Percentiles rank a stretch among this genome's conserved stretches.
Conservation (phyloP, 2,797 vertebrate species). For the Nannoperca australis region DNA sequence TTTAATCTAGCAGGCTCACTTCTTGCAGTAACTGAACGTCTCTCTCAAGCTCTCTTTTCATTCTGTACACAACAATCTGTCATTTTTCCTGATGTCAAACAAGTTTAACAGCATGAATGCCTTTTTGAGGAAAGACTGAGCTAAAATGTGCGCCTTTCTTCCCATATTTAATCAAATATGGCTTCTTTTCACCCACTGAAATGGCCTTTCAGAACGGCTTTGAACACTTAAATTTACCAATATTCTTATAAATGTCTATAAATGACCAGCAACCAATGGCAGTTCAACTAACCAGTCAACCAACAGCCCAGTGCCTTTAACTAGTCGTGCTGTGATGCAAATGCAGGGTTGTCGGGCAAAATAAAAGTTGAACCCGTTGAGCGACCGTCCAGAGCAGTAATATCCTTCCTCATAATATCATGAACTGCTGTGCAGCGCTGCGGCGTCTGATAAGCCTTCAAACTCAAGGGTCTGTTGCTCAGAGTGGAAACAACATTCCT, state of each 20-base stretch:
- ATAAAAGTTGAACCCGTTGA: background rate
- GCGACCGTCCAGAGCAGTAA: background rate
- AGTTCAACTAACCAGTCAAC: background rate
- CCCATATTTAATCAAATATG: background rate
- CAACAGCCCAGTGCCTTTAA: background rate
- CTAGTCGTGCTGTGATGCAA: background rate
- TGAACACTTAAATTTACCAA: background rate
- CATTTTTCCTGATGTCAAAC: background rate
- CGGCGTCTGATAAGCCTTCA: background rate
- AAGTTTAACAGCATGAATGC: background rate
- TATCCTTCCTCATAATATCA: background rate
- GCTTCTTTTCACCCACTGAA: background rate
- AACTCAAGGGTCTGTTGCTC: background rate
- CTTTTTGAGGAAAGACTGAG: background rate
- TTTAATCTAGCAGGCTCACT: background rate
- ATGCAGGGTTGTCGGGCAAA: background rate
- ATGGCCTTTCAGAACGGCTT: background rate
- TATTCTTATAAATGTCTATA: background rate
- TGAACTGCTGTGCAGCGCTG: background rate
- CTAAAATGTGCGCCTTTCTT: background rate
- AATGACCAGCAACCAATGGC: background rate
- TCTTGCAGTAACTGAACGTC: background rate
- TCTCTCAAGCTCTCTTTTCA: background rate
- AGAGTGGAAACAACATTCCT: background rate
- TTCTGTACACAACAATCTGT: too few species aligned